Base-by-base conservation (phyloP, 2,797 vertebrate species). In the Odontamblyopus rebecca region DNA sequence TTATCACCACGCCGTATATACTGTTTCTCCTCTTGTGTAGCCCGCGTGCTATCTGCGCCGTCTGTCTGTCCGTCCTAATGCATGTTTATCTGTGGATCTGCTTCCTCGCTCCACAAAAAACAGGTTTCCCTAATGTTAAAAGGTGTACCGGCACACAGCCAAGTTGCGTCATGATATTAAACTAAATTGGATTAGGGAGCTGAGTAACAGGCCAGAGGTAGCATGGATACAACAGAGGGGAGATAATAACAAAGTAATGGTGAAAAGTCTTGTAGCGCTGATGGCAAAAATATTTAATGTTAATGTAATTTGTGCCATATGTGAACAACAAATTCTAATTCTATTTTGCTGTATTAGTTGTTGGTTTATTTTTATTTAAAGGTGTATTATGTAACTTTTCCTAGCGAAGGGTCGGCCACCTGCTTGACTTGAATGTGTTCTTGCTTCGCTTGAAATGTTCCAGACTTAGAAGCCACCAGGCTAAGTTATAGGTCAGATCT, bases 1-100 rank as follows among this genome's bases (percentile, higher is more conserved):
- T 73, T 71, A 76, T 85, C 67, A 57, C 71, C 66, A 60, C 69
- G 70, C 63, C 75, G 67, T 68, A 56, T 77, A 73, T 71, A 71
- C 77, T 68, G 66, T 73, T 76, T 68, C 48, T 72, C 26, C 41
- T 50, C 64, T 56, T 30, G 61, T 70, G 63, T 32, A 35, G 56
- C 11, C 66, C 38, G 44, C 29, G 12, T 19, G 35, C 16, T 67
- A 44, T 77, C 54, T 68, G 67, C 50, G 69, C 69, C 30, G 65
- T 69, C 41, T 68, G 67, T 73, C 67, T 69, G 68, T 63, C 73
- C 13, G 26, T 77, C 71, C 68, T 66, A 75, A 66, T 69, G 67
- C 54, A 56, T 63, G 68, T 78, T 67, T 77, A 71, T 76, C 70
- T 63, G 32, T 68, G 30, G 57, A 51, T 71, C 60, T 79, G 50